Percentiles rank a stretch among this genome's conserved stretches.
These are phyloP conservation scores for Ichneumoninae sp. DNA, from an alignment of 2,888 invertebrate genomes.

Conservation along the genomic window DNA sequence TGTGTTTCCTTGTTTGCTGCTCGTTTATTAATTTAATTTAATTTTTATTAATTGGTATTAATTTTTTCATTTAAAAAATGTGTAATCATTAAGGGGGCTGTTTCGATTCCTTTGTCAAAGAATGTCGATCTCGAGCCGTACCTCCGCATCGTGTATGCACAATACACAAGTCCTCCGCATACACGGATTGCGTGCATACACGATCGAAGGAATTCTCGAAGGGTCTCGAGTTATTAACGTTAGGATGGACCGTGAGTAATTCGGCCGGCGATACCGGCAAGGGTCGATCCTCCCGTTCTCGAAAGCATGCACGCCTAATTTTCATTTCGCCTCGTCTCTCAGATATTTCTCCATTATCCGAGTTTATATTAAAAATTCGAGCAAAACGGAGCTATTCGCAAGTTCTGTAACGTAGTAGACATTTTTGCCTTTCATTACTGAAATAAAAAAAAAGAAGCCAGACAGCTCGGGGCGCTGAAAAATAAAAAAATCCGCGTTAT, in stretches of 20 bases:
- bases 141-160: neutral
- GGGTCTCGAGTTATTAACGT: constrained; percentile 25
- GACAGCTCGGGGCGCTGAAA: no score
- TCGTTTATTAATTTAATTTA: neutral
- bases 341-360: neutral
- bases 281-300: neutral
- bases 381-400: no score
- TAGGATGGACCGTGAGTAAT: constrained; percentile 32
- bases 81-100: neutral
- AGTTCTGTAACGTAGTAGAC: no score
- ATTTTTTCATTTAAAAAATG: neutral
- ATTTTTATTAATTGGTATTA: neutral
- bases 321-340: neutral
- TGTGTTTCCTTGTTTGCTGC: neutral
- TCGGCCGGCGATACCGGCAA: constrained; percentile 3
- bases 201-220: constrained; percentile 42
- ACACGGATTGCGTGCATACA: neutral
- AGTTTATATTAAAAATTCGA: neutral
- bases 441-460: neutral
- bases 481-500: no score
- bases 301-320: constrained; percentile 1
- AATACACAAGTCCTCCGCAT: neutral
- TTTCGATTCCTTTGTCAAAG: neutral
- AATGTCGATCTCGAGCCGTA: neutral
- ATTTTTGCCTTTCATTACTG: neutral